Evolutionary conservation across 2,113 vertebrate species (phyloP), one percentile per base, ranked within the genome.

Genomic region (Pelmatolapia mariae): DNA sequence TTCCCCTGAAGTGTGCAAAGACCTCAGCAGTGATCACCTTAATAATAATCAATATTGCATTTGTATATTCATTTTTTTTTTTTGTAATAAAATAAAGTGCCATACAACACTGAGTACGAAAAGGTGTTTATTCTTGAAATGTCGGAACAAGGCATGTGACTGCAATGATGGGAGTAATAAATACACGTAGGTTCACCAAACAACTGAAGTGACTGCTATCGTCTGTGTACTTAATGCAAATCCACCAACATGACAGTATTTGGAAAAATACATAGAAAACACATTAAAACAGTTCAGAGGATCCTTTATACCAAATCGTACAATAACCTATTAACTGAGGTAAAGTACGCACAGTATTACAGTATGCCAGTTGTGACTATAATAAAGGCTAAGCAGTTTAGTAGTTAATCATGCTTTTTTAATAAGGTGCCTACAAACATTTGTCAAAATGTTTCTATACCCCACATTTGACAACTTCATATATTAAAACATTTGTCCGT

Each of bases 121-220:
- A 95, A 76, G 15, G 22, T 61, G 31, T 96, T 96, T 96, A 95
- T 94, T 97, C 57, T 83, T 78, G 31, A 90, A 93, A 73, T 89
- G 85, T 80, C 82, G 40, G 40, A 92, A 94, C 92, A 93, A 79
- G 91, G 85, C 83, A 89, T 81, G 83, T 91, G 92, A 85, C 81
- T 63, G 76, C 73, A 88, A 87, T 59, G 79, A 85, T 79, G 83
- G 85, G 86, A 92, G 85, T 93, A 94, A 95, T 93, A 95, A 93
- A 94, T 95, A 94, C 84, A 85, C 80, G 82, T 10, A 82, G 78
- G 80, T 86, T 90, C 85, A 90, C 84, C 53, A 53, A 92, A 93
- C 81, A 36, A 89, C 53, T 91, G 81, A 82, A 89, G 89, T 82
- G 82, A 89, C 50, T 73, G 80, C 53, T 29, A 33, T 53, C 19